Base-by-base conservation (phyloP, 2,797 vertebrate genomes). In the Diglossa cyanea region DNA sequence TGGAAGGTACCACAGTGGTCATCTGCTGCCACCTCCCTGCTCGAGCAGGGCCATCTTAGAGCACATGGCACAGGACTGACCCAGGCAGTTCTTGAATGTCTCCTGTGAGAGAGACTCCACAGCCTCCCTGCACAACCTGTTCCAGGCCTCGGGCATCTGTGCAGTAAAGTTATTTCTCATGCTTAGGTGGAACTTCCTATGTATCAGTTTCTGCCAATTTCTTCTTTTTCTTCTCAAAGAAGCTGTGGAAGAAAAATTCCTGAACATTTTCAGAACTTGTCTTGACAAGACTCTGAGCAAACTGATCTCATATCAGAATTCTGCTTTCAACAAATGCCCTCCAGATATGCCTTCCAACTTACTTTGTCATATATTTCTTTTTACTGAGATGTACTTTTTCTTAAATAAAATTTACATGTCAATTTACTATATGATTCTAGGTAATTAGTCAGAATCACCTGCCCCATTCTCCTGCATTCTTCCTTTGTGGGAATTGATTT, bases 101-200 rank as follows among this genome's bases (percentile, higher is more conserved):
- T 85, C 28, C 53, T 28, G 28, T n/a, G 53, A 16, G 12, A 4
- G 37, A 67, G 6, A 20, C 54, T 24, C 24, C n/a, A 39, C 28
- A 39, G 4, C 19, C 7, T 37, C 24, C 10, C 28, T 45, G n/a
- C 15, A 13, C 16, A 51, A 24, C 23, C 23, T 53, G 19, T 45
- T 45, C 16, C 54, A 53, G 28, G 3, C 18, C 10, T 45, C 0
- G 0, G 19, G 19, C 33, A 30, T 11, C 16, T 24, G 33, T 33
- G 45, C 33, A 30, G 9, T 39, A 25, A 51, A 44, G 12, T 19
- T 39, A 13, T 61, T 86, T 30, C 33, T 61, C 54, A 39, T 45
- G 7, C n/a, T 39, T 20, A 25, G 16, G 7, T 25, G 33, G 47
- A 76, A 30, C 17, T 25, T 47, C 13, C 20, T 40, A 30, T 14